These are phyloP conservation scores for Nemurella pictetii DNA, from an alignment of 2,888 invertebrate genomes.

Conservation along the genomic window DNA sequence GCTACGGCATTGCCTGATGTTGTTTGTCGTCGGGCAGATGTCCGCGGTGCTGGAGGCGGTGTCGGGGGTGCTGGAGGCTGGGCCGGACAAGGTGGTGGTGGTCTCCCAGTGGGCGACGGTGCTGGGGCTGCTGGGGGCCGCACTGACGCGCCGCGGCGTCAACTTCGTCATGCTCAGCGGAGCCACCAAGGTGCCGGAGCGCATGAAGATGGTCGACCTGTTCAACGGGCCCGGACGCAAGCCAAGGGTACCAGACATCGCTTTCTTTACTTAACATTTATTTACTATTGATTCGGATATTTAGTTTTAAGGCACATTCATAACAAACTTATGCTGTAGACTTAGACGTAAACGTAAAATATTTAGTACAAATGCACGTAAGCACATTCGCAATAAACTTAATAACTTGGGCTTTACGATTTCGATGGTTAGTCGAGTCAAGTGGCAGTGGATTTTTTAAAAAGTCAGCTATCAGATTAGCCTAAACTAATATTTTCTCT, in stretches of 20 bases:
- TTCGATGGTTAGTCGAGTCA: too few species aligned
- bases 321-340: too few species aligned
- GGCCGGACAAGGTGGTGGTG: slow-evolving; percentile 74
- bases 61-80: slow-evolving; percentile 54
- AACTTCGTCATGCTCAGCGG: slow-evolving; percentile 74
- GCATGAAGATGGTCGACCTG: slow-evolving; percentile 68
- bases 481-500: too few species aligned
- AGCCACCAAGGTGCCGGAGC: slow-evolving; percentile 67
- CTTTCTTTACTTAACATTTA: background rate
- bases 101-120: slow-evolving; percentile 94
- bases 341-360: too few species aligned
- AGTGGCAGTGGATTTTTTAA: too few species aligned
- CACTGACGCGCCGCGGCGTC: slow-evolving; percentile 60
- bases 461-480: too few species aligned
- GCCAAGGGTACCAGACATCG: background rate
- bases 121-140: slow-evolving; percentile 69
- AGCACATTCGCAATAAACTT: too few species aligned
- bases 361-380: too few species aligned
- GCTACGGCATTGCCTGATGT: background rate
- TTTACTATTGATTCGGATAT: too few species aligned
- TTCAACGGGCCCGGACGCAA: slow-evolving; percentile 61
- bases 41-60: slow-evolving; percentile 62
- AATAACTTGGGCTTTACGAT: too few species aligned
- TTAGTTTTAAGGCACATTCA: too few species aligned
- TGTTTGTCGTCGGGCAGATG: slow-evolving; percentile 52